Conservation (phyloP, 2,113 vertebrate genomes). For the Eptatretus burgeri region DNA sequence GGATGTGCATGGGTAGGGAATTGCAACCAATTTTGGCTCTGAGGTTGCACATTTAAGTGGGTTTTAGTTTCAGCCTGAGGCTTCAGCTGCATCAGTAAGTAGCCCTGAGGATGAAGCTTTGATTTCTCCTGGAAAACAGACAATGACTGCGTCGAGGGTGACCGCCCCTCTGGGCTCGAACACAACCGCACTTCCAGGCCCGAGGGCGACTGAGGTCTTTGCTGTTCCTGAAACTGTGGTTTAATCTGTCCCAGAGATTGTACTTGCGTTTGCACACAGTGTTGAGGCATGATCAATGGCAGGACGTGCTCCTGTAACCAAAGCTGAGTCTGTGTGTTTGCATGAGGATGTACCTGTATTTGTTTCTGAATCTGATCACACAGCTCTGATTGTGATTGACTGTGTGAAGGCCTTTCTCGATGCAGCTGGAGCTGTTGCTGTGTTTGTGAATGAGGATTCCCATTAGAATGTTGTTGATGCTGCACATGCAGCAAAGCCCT, state of each 20-base stretch:
- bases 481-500: not conserved
- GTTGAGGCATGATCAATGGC: not conserved
- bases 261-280: too few species aligned
- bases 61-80: too few species aligned
- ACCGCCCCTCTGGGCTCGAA: too few species aligned
- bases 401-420: not conserved
- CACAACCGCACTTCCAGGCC: too few species aligned
- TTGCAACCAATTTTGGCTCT: too few species aligned
- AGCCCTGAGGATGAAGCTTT: too few species aligned
- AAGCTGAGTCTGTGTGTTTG: not conserved
- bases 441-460: not conserved
- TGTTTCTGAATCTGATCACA: not conserved
- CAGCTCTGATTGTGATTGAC: not conserved
- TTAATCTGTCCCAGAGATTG: constrained; percentile 10
- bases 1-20: too few species aligned
- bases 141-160: too few species aligned
- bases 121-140: too few species aligned
- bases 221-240: constrained; percentile 44
- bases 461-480: not conserved
- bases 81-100: too few species aligned
- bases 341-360: not conserved
- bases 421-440: not conserved
- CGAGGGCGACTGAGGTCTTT: constrained; percentile 12
- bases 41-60: too few species aligned
- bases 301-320: not conserved